Conservation (phyloP, 2,888 invertebrate genomes). For the Xanthia togata region DNA sequence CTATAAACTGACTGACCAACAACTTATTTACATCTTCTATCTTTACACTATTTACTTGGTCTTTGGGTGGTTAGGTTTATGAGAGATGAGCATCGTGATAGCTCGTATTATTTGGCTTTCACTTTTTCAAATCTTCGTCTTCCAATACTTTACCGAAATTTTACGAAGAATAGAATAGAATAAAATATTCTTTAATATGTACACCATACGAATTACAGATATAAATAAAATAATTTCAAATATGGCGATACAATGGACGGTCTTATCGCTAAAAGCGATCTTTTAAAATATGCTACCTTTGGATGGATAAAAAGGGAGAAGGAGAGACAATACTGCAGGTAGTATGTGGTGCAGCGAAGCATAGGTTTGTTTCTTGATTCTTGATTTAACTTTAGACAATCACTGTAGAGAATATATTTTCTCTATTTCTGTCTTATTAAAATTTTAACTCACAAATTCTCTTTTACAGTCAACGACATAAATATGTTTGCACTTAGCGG, state of each 20-base stretch:
- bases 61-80: too few species aligned
- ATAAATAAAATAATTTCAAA: not conserved
- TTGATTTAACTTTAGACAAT: not conserved
- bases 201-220: not conserved
- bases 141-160: not conserved
- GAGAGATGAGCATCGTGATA: too few species aligned
- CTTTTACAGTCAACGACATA: not conserved
- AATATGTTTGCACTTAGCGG: slow-evolving; percentile 5
- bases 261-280: not conserved
- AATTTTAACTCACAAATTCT: not conserved
- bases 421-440: too few species aligned
- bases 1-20: not conserved
- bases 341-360: not conserved
- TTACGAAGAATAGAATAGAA: not conserved
- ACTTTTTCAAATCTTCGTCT: not conserved
- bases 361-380: not conserved
- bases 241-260: not conserved
- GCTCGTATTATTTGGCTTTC: not conserved
- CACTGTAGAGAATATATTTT: not conserved
- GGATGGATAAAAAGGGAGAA: not conserved
- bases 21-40: not conserved
- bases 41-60: not conserved
- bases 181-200: not conserved
- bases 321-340: not conserved
- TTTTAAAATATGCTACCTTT: not conserved